phyloP scores from a whole-genome alignment of 1,140 invertebrate genomes.

The Eueides isabella region DNA sequence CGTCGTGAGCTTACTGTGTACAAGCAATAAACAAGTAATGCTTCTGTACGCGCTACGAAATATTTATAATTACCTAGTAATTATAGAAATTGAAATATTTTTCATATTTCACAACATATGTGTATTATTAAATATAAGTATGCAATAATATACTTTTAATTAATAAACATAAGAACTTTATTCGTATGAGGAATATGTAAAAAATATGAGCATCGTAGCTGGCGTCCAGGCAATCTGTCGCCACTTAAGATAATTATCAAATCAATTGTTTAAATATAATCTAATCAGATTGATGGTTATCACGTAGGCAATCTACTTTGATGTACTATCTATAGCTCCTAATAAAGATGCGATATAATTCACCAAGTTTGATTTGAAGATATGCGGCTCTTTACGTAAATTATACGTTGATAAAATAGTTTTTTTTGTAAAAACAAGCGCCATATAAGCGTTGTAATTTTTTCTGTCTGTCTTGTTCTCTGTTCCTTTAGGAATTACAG shows the following conservation, averaged over 20 bases:
- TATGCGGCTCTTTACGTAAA: conserved; percentile 11
- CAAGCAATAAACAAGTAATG: neutral
- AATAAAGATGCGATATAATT: conserved; percentile 24
- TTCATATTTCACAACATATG: neutral
- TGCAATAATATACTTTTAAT: neutral
- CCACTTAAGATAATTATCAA: conserved; percentile 29
- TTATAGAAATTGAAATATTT: neutral
- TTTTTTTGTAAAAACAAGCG: neutral
- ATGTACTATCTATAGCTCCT: conserved; percentile 34
- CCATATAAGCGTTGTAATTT: neutral
- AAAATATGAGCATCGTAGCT: neutral
- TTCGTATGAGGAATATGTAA: neutral
- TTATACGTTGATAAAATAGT: neutral
- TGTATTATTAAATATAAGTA: neutral
- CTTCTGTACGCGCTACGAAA: neutral
- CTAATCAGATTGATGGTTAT: conserved; percentile 30
- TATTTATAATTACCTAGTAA: neutral
- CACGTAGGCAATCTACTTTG: conserved; percentile 30
- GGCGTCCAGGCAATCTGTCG: neutral
- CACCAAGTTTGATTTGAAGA: conserved; percentile 17
- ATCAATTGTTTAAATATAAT: conserved; percentile 26
- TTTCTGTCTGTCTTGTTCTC: neutral
- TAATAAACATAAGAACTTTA: neutral
- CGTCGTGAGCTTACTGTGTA: neutral
- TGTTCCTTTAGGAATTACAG: no score